Percentiles rank a stretch among this genome's conserved stretches.
phyloP scores from a whole-genome alignment of 2,888 invertebrate species.

The Zaprionus obscuricornis region DNA sequence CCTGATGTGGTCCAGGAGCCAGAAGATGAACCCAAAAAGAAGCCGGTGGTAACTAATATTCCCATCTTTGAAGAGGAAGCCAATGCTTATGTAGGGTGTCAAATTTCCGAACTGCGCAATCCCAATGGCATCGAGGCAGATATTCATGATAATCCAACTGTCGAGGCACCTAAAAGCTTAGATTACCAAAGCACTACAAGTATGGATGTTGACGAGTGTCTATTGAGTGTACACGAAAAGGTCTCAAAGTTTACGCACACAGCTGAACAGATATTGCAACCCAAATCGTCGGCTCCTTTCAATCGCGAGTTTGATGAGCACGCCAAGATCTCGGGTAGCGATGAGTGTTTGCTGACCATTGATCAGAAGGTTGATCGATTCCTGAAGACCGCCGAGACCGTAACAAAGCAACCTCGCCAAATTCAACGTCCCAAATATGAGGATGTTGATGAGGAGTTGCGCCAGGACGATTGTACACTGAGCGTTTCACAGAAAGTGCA shows the following conservation, averaged over 20 bases:
- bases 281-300: slow-evolving; percentile 79
- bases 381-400: slow-evolving; percentile 86
- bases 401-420: slow-evolving; percentile 80
- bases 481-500: slow-evolving; percentile 88
- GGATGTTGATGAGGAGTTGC: slow-evolving; percentile 85
- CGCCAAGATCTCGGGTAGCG: slow-evolving; percentile 81
- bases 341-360: slow-evolving; percentile 86
- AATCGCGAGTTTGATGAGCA: slow-evolving; percentile 79
- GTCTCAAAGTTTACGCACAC: slow-evolving; percentile 87
- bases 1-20: slow-evolving; percentile 91
- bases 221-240: slow-evolving; percentile 88
- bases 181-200: slow-evolving; percentile 67
- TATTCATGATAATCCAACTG: slow-evolving; percentile 70
- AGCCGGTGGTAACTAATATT: slow-evolving; percentile 84
- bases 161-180: slow-evolving; percentile 85
- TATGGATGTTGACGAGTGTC: slow-evolving; percentile 85
- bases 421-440: slow-evolving; percentile 85
- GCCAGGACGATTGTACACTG: slow-evolving; percentile 86
- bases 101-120: slow-evolving; percentile 85
- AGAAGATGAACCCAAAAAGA: slow-evolving; percentile 86
- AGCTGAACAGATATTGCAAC: slow-evolving; percentile 84
- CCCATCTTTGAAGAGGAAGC: slow-evolving; percentile 86
- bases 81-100: slow-evolving; percentile 82
- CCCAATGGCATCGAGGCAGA: slow-evolving; percentile 71
- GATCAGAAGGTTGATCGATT: slow-evolving; percentile 88